A percentile compares a stretch with the other conserved stretches of the same genome.
phyloP scores from a whole-genome alignment of 2,113 vertebrate genomes.

The Cryptoleucopteryx plumbea region DNA sequence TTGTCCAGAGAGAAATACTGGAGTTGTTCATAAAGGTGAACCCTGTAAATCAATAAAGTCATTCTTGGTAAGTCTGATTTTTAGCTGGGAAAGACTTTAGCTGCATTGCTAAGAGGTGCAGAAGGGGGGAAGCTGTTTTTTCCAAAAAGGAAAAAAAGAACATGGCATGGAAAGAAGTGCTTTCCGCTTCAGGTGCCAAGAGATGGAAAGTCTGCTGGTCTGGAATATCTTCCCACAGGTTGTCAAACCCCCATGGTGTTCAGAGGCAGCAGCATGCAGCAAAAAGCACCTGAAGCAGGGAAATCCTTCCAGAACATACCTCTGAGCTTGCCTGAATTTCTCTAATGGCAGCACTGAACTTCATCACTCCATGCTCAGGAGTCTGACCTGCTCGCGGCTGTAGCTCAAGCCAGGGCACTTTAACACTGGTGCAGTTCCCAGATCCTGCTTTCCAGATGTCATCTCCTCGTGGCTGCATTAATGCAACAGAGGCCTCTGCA shows the following conservation, averaged over 20 bases:
- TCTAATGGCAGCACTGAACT: background rate
- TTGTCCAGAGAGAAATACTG: constrained; percentile 54
- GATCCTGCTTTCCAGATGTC: background rate
- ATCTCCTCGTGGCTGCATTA: background rate
- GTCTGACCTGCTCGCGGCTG: rapidly evolving
- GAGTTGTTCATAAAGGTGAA: constrained; percentile 65
- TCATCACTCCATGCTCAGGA: background rate
- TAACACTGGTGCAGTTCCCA: background rate
- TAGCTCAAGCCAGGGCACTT: background rate
- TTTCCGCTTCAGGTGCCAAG: background rate
- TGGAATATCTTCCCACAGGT: background rate
- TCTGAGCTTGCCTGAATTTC: background rate
- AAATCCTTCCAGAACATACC: background rate
- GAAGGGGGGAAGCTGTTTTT: background rate
- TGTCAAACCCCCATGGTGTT: background rate
- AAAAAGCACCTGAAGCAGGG: background rate
- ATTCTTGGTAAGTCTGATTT: background rate
- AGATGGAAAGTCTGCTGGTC: background rate
- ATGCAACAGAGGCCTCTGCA: background rate
- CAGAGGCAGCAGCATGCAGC: background rate
- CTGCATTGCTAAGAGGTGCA: background rate
- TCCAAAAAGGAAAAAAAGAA: background rate
- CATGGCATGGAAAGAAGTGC: background rate
- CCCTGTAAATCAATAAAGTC: constrained; percentile 42
- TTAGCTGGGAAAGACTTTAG: background rate